phyloP scores from a whole-genome alignment of 1,140 invertebrate species.

The Nixonia krombeini region DNA sequence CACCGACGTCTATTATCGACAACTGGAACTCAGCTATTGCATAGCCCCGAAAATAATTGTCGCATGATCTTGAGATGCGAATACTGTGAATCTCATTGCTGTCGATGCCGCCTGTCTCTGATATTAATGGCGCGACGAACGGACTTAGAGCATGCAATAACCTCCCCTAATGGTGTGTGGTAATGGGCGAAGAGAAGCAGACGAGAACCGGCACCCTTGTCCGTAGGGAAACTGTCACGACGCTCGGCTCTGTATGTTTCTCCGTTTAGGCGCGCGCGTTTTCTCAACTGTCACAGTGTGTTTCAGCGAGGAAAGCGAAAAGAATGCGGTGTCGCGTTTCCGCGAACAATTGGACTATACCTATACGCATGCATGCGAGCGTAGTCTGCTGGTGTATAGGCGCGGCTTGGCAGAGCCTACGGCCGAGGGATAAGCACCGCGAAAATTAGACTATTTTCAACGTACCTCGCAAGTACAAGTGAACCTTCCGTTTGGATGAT shows the following conservation, averaged over 20 bases:
- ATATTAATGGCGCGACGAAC: neutral
- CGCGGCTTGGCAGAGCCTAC: conserved; percentile 23
- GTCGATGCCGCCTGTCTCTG: neutral
- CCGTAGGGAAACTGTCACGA: too few species aligned
- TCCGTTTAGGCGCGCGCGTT: too few species aligned
- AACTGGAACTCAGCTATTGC: neutral
- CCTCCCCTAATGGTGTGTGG: too few species aligned
- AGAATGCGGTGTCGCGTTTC: too few species aligned
- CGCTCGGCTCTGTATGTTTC: too few species aligned
- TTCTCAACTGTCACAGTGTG: too few species aligned
- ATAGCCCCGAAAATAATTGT: neutral
- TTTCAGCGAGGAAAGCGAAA: too few species aligned
- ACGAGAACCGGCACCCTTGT: neutral
- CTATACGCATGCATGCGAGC: too few species aligned
- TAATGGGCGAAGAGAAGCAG: neutral
- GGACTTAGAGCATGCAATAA: neutral
- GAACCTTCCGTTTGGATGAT: conserved; percentile 25
- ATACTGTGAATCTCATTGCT: neutral
- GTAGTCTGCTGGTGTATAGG: conserved; percentile 20
- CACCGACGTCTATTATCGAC: conserved; percentile 41
- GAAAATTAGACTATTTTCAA: conserved; percentile 18
- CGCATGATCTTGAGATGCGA: neutral
- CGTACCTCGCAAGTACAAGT: conserved; percentile 47
- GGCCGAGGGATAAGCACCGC: conserved; percentile 2
- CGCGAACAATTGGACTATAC: too few species aligned